Evolutionary conservation across 2,113 vertebrate genomes (phyloP).

Genomic region (Suricata suricatta): DNA sequence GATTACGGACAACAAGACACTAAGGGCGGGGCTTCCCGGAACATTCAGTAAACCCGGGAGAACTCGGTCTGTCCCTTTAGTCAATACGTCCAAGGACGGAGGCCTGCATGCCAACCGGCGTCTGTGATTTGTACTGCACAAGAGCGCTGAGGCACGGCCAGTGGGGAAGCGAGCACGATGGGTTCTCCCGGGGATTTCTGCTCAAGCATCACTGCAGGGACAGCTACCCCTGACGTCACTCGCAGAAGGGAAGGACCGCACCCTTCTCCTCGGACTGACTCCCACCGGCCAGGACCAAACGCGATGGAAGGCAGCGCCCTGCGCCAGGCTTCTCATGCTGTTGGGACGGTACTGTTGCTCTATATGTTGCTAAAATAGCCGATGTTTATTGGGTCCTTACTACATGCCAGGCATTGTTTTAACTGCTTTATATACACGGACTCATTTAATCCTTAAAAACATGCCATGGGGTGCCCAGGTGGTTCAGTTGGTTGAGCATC

Average conservation of each 20-base stretch:
- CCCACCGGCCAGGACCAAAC: background rate
- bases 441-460: background rate
- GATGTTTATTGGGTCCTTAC: rapidly evolving
- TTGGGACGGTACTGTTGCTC: rapidly evolving
- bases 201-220: rapidly evolving
- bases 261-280: rapidly evolving
- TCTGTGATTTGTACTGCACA: too few relatives aligned
- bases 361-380: too few relatives aligned
- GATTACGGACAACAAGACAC: background rate
- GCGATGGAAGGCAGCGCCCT: rapidly evolving
- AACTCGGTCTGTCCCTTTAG: background rate
- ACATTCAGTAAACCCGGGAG: background rate
- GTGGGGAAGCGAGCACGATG: rapidly evolving
- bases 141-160: background rate
- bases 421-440: rapidly evolving
- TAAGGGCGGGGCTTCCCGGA: background rate
- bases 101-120: rapidly evolving
- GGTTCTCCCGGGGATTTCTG: background rate
- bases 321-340: rapidly evolving
- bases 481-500: too few relatives aligned
- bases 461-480: too few relatives aligned
- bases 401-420: too few relatives aligned
- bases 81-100: background rate
- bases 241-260: background rate
- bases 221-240: rapidly evolving